Conservation (phyloP, 2,113 vertebrate genomes). For the Dermatemys mawii region DNA sequence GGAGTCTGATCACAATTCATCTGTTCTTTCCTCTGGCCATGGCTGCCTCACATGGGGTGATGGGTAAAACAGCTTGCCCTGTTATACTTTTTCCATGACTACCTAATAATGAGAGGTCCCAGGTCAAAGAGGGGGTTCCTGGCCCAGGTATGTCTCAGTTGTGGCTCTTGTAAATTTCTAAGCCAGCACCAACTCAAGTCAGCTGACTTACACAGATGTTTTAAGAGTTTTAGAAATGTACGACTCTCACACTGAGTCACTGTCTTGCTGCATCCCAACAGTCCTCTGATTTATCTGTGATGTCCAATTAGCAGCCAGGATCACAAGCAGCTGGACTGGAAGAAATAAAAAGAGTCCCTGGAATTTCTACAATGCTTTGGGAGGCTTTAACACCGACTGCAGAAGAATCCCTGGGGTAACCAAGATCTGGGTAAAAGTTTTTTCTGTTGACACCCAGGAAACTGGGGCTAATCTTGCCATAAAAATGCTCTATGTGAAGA, state of each 20-base stretch:
- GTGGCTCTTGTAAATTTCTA: background rate
- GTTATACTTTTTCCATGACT: background rate
- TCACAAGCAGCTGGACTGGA: background rate
- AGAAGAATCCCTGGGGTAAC: background rate
- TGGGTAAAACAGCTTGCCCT: background rate
- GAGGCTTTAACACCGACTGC: background rate
- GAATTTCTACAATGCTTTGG: background rate
- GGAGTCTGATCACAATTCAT: background rate
- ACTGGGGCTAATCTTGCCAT: background rate
- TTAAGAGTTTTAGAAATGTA: background rate
- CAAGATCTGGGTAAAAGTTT: background rate
- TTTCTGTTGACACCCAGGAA: background rate
- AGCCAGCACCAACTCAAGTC: background rate
- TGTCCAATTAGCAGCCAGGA: background rate
- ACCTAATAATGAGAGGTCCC: background rate
- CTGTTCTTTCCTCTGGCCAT: background rate
- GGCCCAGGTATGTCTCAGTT: background rate
- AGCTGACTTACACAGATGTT: background rate
- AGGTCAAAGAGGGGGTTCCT: background rate
- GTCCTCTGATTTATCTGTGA: fast-evolving
- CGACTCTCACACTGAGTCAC: background rate
- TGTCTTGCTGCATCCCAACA: background rate
- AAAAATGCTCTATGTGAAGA: background rate
- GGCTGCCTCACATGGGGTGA: background rate
- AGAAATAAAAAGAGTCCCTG: background rate